Base-by-base conservation (phyloP, 2,113 vertebrate genomes). In the Tiliqua scincoides region DNA sequence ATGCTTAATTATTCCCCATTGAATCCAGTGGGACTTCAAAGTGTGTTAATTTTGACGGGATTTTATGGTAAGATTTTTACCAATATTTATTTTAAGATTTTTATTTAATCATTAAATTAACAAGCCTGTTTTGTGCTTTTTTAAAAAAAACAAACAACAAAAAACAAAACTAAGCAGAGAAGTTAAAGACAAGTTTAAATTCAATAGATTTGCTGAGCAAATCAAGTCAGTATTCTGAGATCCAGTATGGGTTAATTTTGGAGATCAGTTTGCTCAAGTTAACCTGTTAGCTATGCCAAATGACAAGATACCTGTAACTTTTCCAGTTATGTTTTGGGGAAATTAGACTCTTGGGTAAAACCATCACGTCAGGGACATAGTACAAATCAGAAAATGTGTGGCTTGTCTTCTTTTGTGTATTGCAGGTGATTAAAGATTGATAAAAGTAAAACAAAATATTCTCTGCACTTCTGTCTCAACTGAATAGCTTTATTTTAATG, bases 101-200 rank as follows among this genome's bases (percentile, higher is more conserved):
- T 79, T 62, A 57, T n/a, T n/a, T n/a, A n/a, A n/a, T n/a, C n/a
- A n/a, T n/a, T 21, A 72, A 37, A 27, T 17, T 11, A 48, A 14
- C 21, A 62, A 48, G 4, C 35, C 10, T 7, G 18, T n/a, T 84
- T 61, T 61, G 21, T 43, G 59, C 37, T 84, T 32, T 40, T 2
- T 61, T 75, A 62, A 92, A 68, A 73, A 91, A 88, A 89, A 89
- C n/a, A 83, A 15, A n/a, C 21, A 48, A 20, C 37, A 8, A 67
- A 81, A 8, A 67, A 81, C 63, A 78, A 76, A 73, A 93, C 40
- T 82, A 30, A 90, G 37, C 32, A 87, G 68, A 73, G 0, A 77
- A 62, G 65, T 87, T 48, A 71, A 85, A 82, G 21, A 80, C 79
- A 21, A 83, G 76, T 82, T 77, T 72, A 75, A 83, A 71, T 82